Conservation (phyloP, 2,888 invertebrate species). For the Trichogramma evanescens region DNA sequence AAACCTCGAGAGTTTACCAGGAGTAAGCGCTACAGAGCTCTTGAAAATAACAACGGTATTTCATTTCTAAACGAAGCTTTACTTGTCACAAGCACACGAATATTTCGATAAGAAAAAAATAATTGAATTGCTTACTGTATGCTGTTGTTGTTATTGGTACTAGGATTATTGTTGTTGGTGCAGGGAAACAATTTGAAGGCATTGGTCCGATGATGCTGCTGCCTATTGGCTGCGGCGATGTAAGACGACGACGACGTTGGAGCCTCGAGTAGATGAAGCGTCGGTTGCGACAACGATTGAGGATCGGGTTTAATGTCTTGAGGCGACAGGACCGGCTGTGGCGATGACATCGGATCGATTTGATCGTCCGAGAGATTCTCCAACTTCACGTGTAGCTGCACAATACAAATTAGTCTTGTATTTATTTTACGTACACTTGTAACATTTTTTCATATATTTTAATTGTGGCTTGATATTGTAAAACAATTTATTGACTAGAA, state of each 20-base stretch:
- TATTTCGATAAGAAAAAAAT: background rate
- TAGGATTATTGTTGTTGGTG: conserved; percentile 25
- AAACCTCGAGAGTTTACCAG: too few relatives aligned
- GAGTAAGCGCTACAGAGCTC: too few relatives aligned
- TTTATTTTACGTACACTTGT: too few relatives aligned
- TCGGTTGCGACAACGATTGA: conserved; percentile 47
- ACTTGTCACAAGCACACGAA: too few relatives aligned
- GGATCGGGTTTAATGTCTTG: conserved; percentile 68
- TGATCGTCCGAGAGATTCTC: conserved; percentile 53
- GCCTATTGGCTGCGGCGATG: conserved; percentile 28
- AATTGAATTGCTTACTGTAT: conserved; percentile 2
- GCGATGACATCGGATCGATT: conserved; percentile 56
- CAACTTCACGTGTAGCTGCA: conserved; percentile 34
- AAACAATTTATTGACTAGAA: too few relatives aligned
- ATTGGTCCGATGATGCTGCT: conserved; percentile 32
- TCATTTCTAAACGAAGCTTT: too few relatives aligned
- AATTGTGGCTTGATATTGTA: too few relatives aligned
- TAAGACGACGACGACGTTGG: conserved; percentile 41
- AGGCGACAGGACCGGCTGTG: conserved; percentile 19
- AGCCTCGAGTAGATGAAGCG: conserved; percentile 53
- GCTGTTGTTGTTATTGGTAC: conserved; percentile 30
- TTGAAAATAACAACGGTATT: too few relatives aligned
- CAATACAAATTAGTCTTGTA: too few relatives aligned
- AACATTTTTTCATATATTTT: too few relatives aligned
- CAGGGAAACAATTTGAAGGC: conserved; percentile 38